Percentiles rank a stretch among this genome's conserved stretches.
Conservation (phyloP, 2,888 invertebrate species). For the Lasius platythorax region DNA sequence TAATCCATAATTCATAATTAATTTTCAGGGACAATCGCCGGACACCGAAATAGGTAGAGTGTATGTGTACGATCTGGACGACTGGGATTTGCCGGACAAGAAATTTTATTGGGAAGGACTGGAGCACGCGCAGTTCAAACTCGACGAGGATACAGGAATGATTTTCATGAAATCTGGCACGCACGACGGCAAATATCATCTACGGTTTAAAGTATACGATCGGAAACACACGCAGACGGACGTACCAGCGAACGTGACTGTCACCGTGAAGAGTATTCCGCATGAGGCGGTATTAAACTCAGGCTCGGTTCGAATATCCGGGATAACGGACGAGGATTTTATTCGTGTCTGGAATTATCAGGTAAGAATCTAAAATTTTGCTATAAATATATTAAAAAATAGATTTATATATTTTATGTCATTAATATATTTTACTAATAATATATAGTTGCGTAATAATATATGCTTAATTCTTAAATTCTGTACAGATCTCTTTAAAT, state of each 20-base stretch:
- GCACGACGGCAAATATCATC: slow-evolving; percentile 93
- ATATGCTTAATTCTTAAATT: background rate
- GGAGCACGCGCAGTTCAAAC: slow-evolving; percentile 94
- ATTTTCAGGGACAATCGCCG: slow-evolving; percentile 92
- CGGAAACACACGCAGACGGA: slow-evolving; percentile 97
- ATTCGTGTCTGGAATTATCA: slow-evolving; percentile 97
- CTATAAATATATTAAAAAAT: background rate
- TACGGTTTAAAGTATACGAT: slow-evolving; percentile 96
- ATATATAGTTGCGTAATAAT: background rate
- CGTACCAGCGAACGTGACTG: slow-evolving; percentile 98
- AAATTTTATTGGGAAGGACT: slow-evolving; percentile 97
- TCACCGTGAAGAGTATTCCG: slow-evolving; percentile 97
- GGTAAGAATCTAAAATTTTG: slow-evolving; percentile 67
- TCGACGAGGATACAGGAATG: slow-evolving; percentile 97
- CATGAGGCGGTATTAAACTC: slow-evolving; percentile 98
- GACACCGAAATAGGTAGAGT: slow-evolving; percentile 97
- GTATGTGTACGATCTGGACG: slow-evolving; percentile 98
- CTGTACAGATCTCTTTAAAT: background rate
- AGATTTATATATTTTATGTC: background rate
- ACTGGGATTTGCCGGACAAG: slow-evolving; percentile 99
- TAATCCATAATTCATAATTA: background rate
- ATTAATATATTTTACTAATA: background rate
- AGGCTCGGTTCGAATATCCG: slow-evolving; percentile 96
- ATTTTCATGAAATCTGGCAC: slow-evolving; percentile 98
- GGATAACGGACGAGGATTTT: slow-evolving; percentile 98